phyloP scores from a whole-genome alignment of 2,113 vertebrate genomes.

The Ondatra zibethicus region DNA sequence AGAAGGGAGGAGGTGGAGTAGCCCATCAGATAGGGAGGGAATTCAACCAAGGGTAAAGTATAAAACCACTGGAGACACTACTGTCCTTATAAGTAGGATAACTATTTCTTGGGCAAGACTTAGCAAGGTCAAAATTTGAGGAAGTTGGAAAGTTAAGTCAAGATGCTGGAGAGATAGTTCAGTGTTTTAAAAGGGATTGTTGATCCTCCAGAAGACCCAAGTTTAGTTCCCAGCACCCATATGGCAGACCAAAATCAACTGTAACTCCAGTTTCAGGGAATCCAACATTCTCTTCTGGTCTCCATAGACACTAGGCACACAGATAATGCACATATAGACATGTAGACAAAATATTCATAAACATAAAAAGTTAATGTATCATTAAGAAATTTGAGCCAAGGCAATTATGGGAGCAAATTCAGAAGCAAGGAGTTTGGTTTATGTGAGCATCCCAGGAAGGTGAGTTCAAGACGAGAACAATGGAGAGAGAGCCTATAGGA shows the following conservation, averaged over 20 bases:
- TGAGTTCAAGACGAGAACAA: background rate
- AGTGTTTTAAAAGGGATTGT: background rate
- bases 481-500: rapidly evolving
- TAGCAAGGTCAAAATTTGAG: background rate
- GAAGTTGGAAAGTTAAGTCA: background rate
- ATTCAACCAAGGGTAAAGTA: background rate
- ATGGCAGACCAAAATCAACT: background rate
- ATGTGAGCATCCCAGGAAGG: background rate
- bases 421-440: background rate
- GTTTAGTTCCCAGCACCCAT: background rate
- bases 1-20: background rate
- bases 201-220: background rate
- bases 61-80: background rate
- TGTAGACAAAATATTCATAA: background rate
- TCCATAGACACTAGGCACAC: background rate
- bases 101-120: background rate
- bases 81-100: background rate
- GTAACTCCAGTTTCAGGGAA: background rate
- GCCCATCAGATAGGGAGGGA: background rate
- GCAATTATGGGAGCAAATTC: background rate
- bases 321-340: background rate
- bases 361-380: background rate
- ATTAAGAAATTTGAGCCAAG: background rate
- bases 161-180: background rate
- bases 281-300: background rate